Percentiles rank a stretch among this genome's conserved stretches.
Conservation (phyloP, 1,140 invertebrate species). For the Antheraea mylitta region DNA sequence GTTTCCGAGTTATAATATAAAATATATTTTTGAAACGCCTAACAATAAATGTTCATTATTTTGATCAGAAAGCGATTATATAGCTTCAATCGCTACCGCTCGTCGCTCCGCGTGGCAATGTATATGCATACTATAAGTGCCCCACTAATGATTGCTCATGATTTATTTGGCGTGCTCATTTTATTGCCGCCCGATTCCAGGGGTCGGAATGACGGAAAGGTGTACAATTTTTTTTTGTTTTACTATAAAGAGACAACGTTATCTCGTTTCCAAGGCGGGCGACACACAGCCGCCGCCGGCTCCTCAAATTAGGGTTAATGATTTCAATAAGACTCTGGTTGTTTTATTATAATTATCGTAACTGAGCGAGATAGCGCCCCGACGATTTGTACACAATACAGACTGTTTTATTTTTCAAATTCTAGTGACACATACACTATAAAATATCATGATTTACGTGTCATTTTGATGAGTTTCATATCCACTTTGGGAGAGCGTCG, state of each 20-base stretch:
- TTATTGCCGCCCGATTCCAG: conserved; percentile 36
- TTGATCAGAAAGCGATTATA: no score
- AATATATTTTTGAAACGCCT: no score
- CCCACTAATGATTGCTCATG: conserved; percentile 51
- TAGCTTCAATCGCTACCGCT: background rate
- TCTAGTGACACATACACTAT: background rate
- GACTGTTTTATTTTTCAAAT: background rate
- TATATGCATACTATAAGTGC: conserved; percentile 11
- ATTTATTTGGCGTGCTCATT: conserved; percentile 45
- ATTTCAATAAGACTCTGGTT: background rate
- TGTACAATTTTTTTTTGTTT: conserved; percentile 17
- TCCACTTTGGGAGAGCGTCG: no score
- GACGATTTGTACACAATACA: background rate
- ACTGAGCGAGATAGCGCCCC: background rate
- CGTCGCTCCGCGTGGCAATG: conserved; percentile 19
- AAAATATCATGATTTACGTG: no score
- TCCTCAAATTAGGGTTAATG: conserved; percentile 2
- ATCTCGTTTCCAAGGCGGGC: background rate
- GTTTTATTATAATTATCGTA: conserved; percentile 2
- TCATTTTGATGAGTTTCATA: no score
- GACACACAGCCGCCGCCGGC: background rate
- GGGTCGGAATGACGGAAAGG: conserved; percentile 28
- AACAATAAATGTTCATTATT: no score
- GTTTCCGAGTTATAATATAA: no score
- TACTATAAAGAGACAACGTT: background rate